Conservation (phyloP, 2,888 invertebrate genomes). For the Pollenia griseotomentosa region DNA sequence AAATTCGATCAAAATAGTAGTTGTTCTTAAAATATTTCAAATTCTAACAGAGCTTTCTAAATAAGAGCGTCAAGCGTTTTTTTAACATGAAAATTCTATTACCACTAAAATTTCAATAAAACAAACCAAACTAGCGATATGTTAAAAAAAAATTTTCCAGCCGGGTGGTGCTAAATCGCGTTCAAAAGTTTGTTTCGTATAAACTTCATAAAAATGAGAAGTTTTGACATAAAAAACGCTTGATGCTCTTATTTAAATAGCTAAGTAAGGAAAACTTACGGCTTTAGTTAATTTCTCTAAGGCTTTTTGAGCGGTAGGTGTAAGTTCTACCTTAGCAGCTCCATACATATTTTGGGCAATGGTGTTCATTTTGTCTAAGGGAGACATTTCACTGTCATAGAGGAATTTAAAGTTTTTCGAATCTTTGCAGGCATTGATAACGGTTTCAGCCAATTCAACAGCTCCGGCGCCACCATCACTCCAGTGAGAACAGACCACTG, state of each 20-base stretch:
- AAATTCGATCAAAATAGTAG: slow-evolving; percentile 64
- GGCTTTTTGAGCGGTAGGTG: slow-evolving; percentile 89
- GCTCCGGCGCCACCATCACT: slow-evolving; percentile 95
- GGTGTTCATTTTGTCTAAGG: slow-evolving; percentile 93
- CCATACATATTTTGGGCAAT: slow-evolving; percentile 98
- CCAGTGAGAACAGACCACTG: slow-evolving; percentile 96
- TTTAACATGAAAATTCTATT: no score
- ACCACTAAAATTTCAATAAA: no score
- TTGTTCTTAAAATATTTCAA: not conserved
- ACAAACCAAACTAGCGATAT: no score
- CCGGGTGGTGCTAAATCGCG: no score
- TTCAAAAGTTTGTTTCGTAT: no score
- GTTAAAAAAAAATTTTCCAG: no score
- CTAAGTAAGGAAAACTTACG: slow-evolving; percentile 84
- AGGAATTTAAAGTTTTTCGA: slow-evolving; percentile 88
- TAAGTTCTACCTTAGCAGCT: slow-evolving; percentile 93
- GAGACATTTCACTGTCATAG: slow-evolving; percentile 88
- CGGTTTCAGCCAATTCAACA: slow-evolving; percentile 92
- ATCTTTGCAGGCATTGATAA: slow-evolving; percentile 90
- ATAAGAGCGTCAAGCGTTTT: no score
- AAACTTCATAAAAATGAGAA: no score
- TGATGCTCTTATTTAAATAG: no score
- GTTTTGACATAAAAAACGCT: no score
- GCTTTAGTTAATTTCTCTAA: slow-evolving; percentile 90
- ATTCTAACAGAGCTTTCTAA: no score